Evolutionary conservation across 2,113 vertebrate genomes (phyloP).

Genomic region (Otis tarda): DNA sequence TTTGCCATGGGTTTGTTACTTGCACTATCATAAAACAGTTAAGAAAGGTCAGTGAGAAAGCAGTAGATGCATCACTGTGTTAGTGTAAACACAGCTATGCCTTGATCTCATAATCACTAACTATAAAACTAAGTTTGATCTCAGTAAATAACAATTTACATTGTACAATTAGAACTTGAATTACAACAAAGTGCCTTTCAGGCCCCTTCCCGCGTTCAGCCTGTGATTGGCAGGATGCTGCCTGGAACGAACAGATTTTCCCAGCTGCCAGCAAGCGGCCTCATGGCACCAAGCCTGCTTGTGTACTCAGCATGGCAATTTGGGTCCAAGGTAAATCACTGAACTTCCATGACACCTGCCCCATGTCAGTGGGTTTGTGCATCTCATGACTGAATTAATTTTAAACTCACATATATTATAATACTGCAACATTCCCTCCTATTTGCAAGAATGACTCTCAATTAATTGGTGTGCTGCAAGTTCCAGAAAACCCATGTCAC

Average conservation of each 20-base stretch:
- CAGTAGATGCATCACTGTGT: rapidly evolving
- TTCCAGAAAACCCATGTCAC: neutral
- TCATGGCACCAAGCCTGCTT: neutral
- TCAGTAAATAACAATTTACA: neutral
- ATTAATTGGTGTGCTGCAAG: neutral
- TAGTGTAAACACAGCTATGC: neutral
- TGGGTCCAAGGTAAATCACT: neutral
- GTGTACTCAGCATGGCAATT: neutral
- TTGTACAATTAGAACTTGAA: neutral
- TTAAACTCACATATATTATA: neutral
- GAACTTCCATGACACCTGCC: neutral
- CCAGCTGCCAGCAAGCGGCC: neutral
- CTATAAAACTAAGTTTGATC: neutral
- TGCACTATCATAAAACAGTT: neutral
- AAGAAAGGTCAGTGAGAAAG: neutral
- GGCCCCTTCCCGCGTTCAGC: rapidly evolving
- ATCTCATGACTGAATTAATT: neutral
- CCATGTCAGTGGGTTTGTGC: rapidly evolving
- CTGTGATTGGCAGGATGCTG: neutral
- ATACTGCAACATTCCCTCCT: neutral
- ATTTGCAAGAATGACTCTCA: neutral
- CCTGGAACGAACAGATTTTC: neutral
- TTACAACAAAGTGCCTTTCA: neutral
- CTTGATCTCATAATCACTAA: neutral
- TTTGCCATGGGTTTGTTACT: neutral